A percentile compares a stretch with the other conserved stretches of the same genome.
phyloP scores from a whole-genome alignment of 1,140 invertebrate species.

The Calosoma granatense region DNA sequence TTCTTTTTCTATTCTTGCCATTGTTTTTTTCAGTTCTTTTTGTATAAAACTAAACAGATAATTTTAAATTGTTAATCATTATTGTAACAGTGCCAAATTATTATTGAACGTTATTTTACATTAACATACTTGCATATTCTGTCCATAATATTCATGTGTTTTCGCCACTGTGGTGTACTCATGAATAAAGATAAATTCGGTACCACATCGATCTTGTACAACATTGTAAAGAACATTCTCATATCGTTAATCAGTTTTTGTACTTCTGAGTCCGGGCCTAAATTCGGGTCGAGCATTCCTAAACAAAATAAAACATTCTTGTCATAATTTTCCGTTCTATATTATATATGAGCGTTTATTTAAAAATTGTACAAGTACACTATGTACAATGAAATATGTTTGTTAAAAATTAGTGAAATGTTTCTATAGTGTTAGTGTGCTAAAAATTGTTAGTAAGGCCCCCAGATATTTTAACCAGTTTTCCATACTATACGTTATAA shows the following conservation, averaged over 20 bases:
- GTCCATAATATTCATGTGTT: not conserved
- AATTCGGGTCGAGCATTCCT: not conserved
- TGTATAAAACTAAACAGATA: not conserved
- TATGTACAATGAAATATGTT: too few relatives aligned
- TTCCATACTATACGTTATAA: too few relatives aligned
- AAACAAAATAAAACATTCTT: not conserved
- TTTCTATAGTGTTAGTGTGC: too few relatives aligned
- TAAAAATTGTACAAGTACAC: too few relatives aligned
- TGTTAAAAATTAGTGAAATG: too few relatives aligned
- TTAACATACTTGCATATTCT: not conserved
- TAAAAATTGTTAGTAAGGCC: too few relatives aligned
- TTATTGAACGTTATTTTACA: not conserved
- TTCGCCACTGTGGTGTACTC: slow-evolving; percentile 37
- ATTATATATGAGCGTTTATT: too few relatives aligned
- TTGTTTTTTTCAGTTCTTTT: slow-evolving; percentile 26
- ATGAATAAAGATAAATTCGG: slow-evolving; percentile 51
- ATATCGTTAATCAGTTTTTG: not conserved
- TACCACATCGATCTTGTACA: slow-evolving; percentile 47
- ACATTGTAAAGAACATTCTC: slow-evolving; percentile 6
- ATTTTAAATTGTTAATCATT: not conserved
- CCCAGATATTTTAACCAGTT: too few relatives aligned
- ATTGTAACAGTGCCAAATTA: too few relatives aligned
- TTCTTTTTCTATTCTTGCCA: slow-evolving; percentile 31
- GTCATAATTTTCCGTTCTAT: not conserved
- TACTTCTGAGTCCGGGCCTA: not conserved